Percentiles rank a stretch among this genome's conserved stretches.
phyloP scores from a whole-genome alignment of 1,140 invertebrate genomes.

The Polypedilum pembai region DNA sequence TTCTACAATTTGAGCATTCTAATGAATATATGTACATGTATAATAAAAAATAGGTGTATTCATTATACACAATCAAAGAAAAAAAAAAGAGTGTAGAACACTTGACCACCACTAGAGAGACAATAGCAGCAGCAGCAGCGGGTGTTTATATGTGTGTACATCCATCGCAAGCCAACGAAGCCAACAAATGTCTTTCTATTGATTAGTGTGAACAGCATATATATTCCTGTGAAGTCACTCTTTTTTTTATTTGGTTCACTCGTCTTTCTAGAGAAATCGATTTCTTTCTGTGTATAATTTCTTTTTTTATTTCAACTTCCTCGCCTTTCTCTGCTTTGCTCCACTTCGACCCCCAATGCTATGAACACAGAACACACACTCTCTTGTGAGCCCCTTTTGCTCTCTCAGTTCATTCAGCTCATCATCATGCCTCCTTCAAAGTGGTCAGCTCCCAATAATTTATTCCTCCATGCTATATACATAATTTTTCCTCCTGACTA shows the following conservation, averaged over 20 bases:
- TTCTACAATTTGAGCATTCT: background rate
- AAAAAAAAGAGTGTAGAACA: background rate
- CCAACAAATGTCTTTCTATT: conserved; percentile 20
- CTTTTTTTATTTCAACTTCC: conserved; percentile 10
- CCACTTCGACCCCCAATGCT: background rate
- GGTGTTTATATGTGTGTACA: background rate
- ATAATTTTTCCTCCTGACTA: background rate
- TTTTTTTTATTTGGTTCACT: background rate
- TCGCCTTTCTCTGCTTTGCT: background rate
- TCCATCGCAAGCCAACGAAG: background rate
- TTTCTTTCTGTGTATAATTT: conserved; percentile 20
- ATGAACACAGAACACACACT: background rate
- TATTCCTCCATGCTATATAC: background rate
- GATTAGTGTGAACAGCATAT: conserved; percentile 16
- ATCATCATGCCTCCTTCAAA: background rate
- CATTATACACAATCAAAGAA: background rate
- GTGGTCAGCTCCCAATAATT: conserved; percentile 28
- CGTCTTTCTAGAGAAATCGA: conserved; percentile 4
- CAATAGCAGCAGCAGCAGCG: no score
- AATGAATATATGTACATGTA: conserved; percentile 1
- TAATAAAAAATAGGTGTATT: background rate
- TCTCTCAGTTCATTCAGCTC: background rate
- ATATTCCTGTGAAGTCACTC: conserved; percentile 27
- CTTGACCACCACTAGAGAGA: conserved; percentile 1
- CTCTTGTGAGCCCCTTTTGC: background rate